Evolutionary conservation across 2,797 vertebrate species (phyloP), one percentile per base, ranked within the genome.

Genomic region (Melanotaenia parkinsoni): DNA sequence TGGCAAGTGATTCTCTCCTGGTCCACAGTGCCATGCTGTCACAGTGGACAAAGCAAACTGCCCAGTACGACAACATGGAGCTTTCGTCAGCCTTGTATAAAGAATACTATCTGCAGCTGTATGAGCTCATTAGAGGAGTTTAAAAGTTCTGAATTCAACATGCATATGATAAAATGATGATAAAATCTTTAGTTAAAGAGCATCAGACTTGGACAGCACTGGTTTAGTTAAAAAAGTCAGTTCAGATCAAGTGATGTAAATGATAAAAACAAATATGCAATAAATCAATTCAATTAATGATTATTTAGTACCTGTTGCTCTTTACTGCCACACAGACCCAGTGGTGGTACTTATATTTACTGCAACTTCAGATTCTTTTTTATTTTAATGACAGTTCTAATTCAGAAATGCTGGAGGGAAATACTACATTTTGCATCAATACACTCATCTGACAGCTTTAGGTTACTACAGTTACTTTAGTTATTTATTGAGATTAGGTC

Each of bases 11-110:
- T 72, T 58, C 81, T 57, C 63, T 78, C 80, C 32, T 26, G 72
- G 71, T 81, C 81, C 73, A 63, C 37, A 72, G 72, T 68, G 73
- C 14, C 76, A 78, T 82, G 68, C 68, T 87, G 82, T 89, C 80
- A 77, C 67, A 72, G 56, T 0, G 26, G 84, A 87, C 77, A 85
- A 87, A 86, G 74, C 82, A 83, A 83, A 86, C 74, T n/a, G 45
- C 45, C 7, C 20, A n/a, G 20, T 47, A 47, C n/a, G 45, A 83
- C 65, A 45, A 22, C 79, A 72, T 58, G 58, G 54, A 82, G 70
- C 63, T 61, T 86, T 84, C 84, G 82, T 87, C 80, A 79, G 72
- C 54, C 59, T 82, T 80, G 76, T 83, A 76, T 82, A 76, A 86
- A 64, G 67, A 38, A 67, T 11, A 3, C 14, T 54, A 57, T 78